Base-by-base conservation (phyloP, 2,113 vertebrate species). In the Ardeotis arabs region DNA sequence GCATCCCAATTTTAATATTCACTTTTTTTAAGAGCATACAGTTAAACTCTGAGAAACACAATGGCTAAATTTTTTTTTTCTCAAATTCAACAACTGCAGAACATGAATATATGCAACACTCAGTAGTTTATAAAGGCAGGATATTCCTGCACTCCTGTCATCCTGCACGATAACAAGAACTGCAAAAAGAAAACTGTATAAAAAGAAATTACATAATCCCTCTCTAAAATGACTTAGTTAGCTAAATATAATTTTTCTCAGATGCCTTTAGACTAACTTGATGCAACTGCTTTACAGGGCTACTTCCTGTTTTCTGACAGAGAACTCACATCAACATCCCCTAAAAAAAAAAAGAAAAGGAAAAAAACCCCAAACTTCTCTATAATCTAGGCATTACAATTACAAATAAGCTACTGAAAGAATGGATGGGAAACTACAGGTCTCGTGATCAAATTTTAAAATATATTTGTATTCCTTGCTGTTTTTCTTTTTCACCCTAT, bases 241-340 rank as follows among this genome's bases (percentile, higher is more conserved):
- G 78, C 81, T 91, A 95, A 96, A 91, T 69, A 35, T 58, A 83
- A 64, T 21, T 62, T 94, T 80, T 93, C 96, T 55, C 50, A 97
- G 95, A 94, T 95, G 94, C 84, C 79, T 95, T 88, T 44, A 55
- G 33, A 68, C 64, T 94, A 37, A 96, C 96, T 98, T 96, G 93
- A 93, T 97, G 96, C 86, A 95, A 98, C 91, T 95, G 95, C 96
- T 98, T 95, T 97, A 96, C 94, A 97, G 96, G 93, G 97, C 98
- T 97, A 98, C 97, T 98, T 99, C 98, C 98, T 98, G 97, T 98
- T 98, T 98, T 98, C 96, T 96, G 81, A 96, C 90, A 87, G 93
- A 96, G 95, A 95, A 87, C 91, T 97, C 77, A 92, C 95, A 97
- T 94, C 97, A 97, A 96, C 96, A 97, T 96, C 94, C 94, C 96